Evolutionary conservation across 2,888 invertebrate species (phyloP).

Genomic region (Noctua pronuba): DNA sequence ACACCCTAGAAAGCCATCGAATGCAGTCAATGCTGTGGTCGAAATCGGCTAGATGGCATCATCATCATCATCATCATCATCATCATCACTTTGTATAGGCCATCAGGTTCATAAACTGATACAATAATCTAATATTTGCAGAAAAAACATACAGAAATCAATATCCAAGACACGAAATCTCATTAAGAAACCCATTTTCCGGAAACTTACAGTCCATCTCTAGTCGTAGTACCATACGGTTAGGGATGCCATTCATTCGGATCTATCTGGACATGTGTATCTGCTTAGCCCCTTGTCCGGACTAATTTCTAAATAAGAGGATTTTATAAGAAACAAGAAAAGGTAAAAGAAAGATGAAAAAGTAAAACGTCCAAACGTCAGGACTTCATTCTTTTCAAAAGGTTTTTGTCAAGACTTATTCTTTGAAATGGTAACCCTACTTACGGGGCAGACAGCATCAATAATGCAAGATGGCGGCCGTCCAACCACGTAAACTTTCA

Average conservation of each 20-base stretch:
- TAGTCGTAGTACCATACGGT: background rate
- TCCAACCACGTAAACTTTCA: conserved; percentile 46
- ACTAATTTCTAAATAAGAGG: background rate
- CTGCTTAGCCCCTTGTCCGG: background rate
- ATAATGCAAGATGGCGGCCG: conserved; percentile 47
- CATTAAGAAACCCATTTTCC: conserved; percentile 13
- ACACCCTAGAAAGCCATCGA: background rate
- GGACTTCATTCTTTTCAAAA: background rate
- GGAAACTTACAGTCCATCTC: background rate
- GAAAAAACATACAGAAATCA: conserved; percentile 13
- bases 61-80: no score
- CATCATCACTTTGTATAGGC: background rate
- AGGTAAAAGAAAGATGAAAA: background rate
- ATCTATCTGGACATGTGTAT: background rate
- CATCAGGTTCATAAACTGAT: background rate
- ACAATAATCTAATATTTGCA: background rate
- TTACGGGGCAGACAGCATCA: conserved; percentile 35
- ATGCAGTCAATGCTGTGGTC: background rate
- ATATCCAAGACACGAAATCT: conserved; percentile 15
- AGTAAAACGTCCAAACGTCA: background rate
- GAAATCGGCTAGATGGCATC: background rate
- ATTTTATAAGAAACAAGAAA: background rate
- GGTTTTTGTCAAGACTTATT: background rate
- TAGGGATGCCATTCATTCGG: background rate
- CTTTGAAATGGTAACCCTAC: background rate